Conservation (phyloP, 2,888 invertebrate genomes). For the Keiferia lycopersicella region DNA sequence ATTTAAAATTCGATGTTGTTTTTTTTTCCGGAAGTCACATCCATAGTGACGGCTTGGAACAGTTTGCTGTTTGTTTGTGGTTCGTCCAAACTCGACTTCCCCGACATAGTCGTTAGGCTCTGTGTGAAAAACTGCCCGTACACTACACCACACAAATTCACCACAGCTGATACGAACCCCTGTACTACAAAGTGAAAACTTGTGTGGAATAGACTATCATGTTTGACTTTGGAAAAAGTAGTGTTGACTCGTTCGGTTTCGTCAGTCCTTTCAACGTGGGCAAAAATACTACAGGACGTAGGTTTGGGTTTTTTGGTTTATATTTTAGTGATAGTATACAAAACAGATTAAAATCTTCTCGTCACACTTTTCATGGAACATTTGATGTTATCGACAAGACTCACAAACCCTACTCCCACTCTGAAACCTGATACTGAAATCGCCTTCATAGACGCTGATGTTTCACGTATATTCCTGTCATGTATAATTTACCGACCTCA, state of each 20-base stretch:
- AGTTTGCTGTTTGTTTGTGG: slow-evolving; percentile 4
- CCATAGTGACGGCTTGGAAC: not conserved
- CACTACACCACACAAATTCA: not conserved
- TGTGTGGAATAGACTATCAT: not conserved
- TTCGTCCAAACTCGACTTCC: not conserved
- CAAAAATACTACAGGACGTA: not conserved
- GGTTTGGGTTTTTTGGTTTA: not conserved
- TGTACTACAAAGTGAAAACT: not conserved
- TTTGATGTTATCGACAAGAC: not conserved
- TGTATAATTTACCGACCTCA: slow-evolving; percentile 12
- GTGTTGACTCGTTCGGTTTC: not conserved
- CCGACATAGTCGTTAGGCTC: not conserved
- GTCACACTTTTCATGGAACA: not conserved
- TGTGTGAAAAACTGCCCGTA: slow-evolving; percentile 1
- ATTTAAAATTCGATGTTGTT: too few species aligned
- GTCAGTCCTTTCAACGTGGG: not conserved
- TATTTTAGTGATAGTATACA: too few species aligned
- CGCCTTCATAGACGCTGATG: not conserved
- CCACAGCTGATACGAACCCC: not conserved
- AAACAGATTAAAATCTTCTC: too few species aligned
- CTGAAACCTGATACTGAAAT: not conserved
- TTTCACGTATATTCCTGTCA: slow-evolving; percentile 10
- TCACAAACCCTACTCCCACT: not conserved
- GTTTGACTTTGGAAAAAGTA: slow-evolving; percentile 7
- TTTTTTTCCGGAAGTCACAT: too few species aligned